A percentile compares a stretch with the other conserved stretches of the same genome.
These are phyloP conservation scores for Drosophila kanekoi DNA, from an alignment of 2,888 invertebrate genomes.

Conservation along the genomic window DNA sequence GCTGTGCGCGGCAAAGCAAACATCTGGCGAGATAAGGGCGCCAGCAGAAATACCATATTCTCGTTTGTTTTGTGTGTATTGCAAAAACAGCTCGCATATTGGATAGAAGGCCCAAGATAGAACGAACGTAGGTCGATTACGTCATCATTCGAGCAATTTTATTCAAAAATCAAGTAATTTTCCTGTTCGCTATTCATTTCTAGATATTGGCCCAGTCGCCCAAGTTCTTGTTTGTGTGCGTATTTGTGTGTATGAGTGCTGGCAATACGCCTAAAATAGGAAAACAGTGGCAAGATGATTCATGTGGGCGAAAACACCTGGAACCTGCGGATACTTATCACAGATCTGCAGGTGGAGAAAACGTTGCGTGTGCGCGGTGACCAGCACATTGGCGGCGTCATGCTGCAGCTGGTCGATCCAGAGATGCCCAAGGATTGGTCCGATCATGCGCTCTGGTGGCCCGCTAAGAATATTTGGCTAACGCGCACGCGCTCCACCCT, in stretches of 20 bases:
- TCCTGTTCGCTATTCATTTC: conserved; percentile 51
- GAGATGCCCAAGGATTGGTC: conserved; percentile 99
- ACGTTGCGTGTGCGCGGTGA: conserved; percentile 97
- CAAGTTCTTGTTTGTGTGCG: conserved; percentile 15
- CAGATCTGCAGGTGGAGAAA: conserved; percentile 95
- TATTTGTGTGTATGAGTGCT: conserved; percentile 20
- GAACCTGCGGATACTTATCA: conserved; percentile 97
- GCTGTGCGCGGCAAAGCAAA: conserved; percentile 53
- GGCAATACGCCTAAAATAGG: conserved; percentile 61
- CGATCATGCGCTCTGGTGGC: conserved; percentile 99
- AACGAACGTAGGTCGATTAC: conserved; percentile 70
- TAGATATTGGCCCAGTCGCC: conserved; percentile 43
- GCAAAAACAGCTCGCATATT: conserved; percentile 55
- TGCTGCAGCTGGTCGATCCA: conserved; percentile 98
- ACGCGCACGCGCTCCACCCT: conserved; percentile 96
- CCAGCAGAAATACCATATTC: conserved; percentile 18
- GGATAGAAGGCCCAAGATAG: conserved; percentile 33
- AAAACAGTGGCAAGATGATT: conserved; percentile 80
- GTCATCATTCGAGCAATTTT: conserved; percentile 69
- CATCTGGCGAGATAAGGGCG: conserved; percentile 77
- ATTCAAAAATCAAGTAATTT: conserved; percentile 58
- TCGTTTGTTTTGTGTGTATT: conserved; percentile 37
- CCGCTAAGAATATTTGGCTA: conserved; percentile 96
- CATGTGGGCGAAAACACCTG: conserved; percentile 96
- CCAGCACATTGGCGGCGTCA: conserved; percentile 98